Evolutionary conservation across 2,888 invertebrate species (phyloP).

Genomic region (Euzetes globulus): DNA sequence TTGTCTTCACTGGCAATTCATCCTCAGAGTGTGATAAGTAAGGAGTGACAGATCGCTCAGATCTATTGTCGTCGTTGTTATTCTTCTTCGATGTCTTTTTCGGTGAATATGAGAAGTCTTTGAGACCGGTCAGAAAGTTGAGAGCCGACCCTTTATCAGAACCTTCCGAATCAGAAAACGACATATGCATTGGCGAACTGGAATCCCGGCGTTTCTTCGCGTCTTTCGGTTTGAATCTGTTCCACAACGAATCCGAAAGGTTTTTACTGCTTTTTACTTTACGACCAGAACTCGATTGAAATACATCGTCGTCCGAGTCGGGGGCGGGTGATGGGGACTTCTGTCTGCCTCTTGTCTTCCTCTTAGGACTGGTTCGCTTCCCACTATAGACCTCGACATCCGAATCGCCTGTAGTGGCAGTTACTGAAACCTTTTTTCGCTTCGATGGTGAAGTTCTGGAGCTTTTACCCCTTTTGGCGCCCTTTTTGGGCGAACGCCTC

Average conservation of each 20-base stretch:
- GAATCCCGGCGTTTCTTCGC: neutral
- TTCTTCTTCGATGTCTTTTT: neutral
- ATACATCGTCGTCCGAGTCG: neutral
- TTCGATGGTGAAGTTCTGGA: neutral
- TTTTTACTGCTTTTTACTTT: neutral
- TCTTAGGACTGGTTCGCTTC: neutral
- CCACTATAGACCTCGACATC: neutral
- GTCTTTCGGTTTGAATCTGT: neutral
- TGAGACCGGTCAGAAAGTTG: neutral
- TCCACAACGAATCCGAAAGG: neutral
- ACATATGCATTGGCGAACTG: conserved; percentile 1
- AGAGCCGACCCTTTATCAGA: neutral
- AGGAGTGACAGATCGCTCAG: neutral
- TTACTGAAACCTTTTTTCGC: neutral
- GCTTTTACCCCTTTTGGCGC: neutral
- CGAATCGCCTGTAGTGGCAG: neutral
- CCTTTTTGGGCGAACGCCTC: neutral
- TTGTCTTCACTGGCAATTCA: neutral
- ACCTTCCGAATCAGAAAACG: conserved; percentile 10
- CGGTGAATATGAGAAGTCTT: neutral
- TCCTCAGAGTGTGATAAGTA: neutral
- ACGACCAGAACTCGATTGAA: neutral
- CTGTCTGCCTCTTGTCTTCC: neutral
- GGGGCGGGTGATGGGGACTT: neutral
- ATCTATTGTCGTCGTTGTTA: neutral